Conservation (phyloP, 1,140 invertebrate species). For the Cydia strobilella region DNA sequence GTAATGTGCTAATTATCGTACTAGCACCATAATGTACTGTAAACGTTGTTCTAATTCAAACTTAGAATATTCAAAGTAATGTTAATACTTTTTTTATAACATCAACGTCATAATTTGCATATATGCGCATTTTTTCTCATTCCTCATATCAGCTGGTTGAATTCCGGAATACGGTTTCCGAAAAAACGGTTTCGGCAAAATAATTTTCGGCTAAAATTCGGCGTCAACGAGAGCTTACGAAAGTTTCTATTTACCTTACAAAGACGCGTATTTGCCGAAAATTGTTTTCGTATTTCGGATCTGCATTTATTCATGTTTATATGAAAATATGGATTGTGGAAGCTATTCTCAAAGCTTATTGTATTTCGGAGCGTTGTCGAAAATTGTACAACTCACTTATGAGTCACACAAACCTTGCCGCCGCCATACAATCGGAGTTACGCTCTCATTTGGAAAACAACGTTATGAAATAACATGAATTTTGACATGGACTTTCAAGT, state of each 20-base stretch:
- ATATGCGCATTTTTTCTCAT: slow-evolving; percentile 5
- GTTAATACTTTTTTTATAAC: not conserved
- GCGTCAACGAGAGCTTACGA: not conserved
- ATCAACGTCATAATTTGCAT: not conserved
- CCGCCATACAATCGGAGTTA: no score
- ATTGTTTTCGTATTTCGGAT: slow-evolving; percentile 55
- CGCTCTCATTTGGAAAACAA: no score
- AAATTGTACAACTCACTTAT: not conserved
- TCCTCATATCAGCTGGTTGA: slow-evolving; percentile 5
- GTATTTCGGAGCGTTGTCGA: slow-evolving; percentile 19
- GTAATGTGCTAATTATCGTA: no score
- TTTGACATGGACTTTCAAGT: no score
- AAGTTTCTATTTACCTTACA: not conserved
- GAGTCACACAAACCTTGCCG: no score
- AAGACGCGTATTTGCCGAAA: slow-evolving; percentile 8
- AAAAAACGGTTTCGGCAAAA: slow-evolving; percentile 21
- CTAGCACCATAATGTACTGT: no score
- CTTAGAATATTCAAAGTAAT: no score
- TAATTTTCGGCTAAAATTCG: slow-evolving; percentile 1
- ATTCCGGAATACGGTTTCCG: slow-evolving; percentile 9
- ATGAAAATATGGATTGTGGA: slow-evolving; percentile 49
- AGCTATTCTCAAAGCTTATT: slow-evolving; percentile 28
- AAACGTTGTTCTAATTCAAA: not conserved
- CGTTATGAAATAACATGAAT: no score
- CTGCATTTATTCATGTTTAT: slow-evolving; percentile 67